Evolutionary conservation across 2,797 vertebrate species (phyloP).

Genomic region (Tapera naevia): DNA sequence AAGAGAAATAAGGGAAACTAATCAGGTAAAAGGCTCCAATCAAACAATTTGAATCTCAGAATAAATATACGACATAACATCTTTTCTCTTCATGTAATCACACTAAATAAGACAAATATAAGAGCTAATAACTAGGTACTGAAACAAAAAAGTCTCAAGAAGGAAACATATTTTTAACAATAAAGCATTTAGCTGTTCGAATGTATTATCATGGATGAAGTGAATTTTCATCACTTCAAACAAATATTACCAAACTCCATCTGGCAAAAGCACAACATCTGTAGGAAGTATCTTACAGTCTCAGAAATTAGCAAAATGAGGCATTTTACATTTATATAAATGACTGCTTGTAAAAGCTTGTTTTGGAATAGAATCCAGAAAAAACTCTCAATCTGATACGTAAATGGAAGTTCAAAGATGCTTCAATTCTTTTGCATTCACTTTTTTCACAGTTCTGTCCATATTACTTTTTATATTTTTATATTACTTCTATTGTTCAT

Average conservation of each 20-base stretch:
- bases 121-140: background rate
- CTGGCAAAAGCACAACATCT: background rate
- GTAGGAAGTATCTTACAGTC: background rate
- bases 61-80: background rate
- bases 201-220: background rate
- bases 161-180: background rate
- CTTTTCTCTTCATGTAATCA: background rate
- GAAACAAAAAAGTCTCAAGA: background rate
- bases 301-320: background rate
- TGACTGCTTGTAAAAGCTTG: background rate
- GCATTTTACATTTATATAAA: background rate
- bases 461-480: background rate
- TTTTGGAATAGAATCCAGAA: background rate
- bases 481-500: background rate
- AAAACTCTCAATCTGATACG: background rate
- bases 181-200: background rate
- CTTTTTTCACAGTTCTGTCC: background rate
- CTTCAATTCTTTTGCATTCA: background rate
- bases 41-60: background rate
- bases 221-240: background rate
- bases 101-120: background rate
- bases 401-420: background rate
- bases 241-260: background rate
- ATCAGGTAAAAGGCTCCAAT: background rate
- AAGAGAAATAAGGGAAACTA: background rate